Evolutionary conservation across 2,888 invertebrate genomes (phyloP), one percentile per base, ranked within the genome.

Genomic region (Homarus gammarus): DNA sequence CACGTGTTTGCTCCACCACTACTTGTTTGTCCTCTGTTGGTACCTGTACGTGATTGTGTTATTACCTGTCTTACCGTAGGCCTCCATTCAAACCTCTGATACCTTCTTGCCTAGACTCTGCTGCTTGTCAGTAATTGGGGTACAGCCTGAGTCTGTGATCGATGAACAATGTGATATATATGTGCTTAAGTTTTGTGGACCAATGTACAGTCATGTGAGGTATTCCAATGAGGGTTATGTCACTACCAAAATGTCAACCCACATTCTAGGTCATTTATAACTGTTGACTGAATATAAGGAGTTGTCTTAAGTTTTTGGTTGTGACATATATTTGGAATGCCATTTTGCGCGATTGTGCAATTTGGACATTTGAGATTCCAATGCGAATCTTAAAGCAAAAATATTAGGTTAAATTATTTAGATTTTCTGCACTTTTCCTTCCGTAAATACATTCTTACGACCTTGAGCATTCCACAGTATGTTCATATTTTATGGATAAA

Each of bases 151-250:
- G 61, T 84, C 84, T 85, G 85, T 85, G 85, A 85, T 85, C 49
- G 49, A 40, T 78, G 85, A 85, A 64, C 73, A 64, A 49, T 85
- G 85, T 85, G 85, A 85, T 85, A 85, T 49, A 40, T 68, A 68
- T 64, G 44, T 85, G 85, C 85, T 78, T 85, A 85, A 85, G 77
- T 73, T 77, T 85, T 75, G 85, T 85, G 77, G 85, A 85, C 85
- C 77, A 78, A 85, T 68, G 68, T 85, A 84, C 75, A 84, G 75
- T 75, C 44, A 84, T 51, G 38, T n/a, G 33, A 33, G 64, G 68
- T 70, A 44, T 49, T 33, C 36, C 36, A 36, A 27, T 18, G 44
- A 49, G 15, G 12, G 56, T 56, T 5, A 18, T 56, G 56, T 8
- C 22, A 56, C 12, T 56, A 56, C 56, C 56, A 56, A 12, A 12